Conservation (phyloP, 2,888 invertebrate genomes). For the Aspidapion aeneum region DNA sequence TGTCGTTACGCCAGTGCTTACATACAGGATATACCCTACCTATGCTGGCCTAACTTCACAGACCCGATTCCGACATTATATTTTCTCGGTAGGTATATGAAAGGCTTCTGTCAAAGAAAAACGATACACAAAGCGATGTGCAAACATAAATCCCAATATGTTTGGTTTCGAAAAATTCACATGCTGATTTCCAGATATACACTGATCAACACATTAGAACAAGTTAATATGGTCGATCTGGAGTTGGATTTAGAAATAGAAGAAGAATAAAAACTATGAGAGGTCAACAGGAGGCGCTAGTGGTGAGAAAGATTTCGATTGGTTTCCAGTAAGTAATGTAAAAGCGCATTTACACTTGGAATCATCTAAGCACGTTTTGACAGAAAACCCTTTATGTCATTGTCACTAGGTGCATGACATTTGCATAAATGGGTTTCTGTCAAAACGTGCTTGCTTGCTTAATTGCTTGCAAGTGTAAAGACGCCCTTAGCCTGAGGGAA, state of each 20-base stretch:
- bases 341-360: no score
- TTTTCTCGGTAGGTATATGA: slow-evolving; percentile 57
- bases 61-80: no score
- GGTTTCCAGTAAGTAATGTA: neutral
- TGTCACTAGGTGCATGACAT: no score
- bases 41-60: no score
- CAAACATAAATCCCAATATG: slow-evolving; percentile 84
- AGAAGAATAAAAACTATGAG: slow-evolving; percentile 42
- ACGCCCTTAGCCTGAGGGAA: no score
- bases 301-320: neutral
- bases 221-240: slow-evolving; percentile 70
- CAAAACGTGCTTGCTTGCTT: no score
- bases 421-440: no score
- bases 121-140: slow-evolving; percentile 75
- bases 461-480: no score
- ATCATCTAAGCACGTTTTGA: no score
- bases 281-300: neutral
- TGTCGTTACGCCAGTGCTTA: neutral
- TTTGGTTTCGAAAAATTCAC: slow-evolving; percentile 92
- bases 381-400: no score
- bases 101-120: slow-evolving; percentile 58
- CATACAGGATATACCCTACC: no score
- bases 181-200: slow-evolving; percentile 87
- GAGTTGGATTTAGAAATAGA: slow-evolving; percentile 74
- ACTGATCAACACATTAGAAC: slow-evolving; percentile 81